Base-by-base conservation (phyloP, 2,113 vertebrate species). In the Garra rufa region DNA sequence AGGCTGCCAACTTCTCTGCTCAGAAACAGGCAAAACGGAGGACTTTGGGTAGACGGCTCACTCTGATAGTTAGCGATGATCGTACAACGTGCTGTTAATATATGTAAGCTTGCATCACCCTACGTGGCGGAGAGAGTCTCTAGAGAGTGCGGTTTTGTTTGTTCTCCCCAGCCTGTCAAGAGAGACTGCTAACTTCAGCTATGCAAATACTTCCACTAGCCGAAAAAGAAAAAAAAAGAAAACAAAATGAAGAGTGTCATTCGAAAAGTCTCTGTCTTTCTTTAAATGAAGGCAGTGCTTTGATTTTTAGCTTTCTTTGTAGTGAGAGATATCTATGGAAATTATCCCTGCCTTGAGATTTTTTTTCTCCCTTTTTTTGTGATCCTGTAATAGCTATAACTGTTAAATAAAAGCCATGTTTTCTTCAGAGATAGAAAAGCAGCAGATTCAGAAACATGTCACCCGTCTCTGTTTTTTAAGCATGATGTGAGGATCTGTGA, bases 291-390 rank as follows among this genome's bases (percentile, higher is more conserved):
- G 86, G 76, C 85, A 88, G 85, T 70, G 89, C 93, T 94, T 94
- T 94, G 94, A 95, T 94, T 93, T 92, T 87, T 91, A 86, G 91
- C 91, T 85, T 89, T 93, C 93, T 94, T 94, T 93, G 93, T 92
- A 92, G 92, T 92, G 88, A 75, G 87, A 89, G 89, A 93, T 93
- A 91, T 93, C 88, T 87, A 91, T 88, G 89, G 88, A 91, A 93
- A 94, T 92, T 85, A 92, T 89, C 88, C 89, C 81, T 88, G 89
- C 87, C 87, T 88, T 92, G 90, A 93, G 90, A 90, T 91, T 88
- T 87, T 82, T 78, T 69, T 24, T 13, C 67, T 21, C 15, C 6
- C 15, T 70, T 81, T 41, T 46, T 88, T 2, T 87, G 89, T 92
- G 91, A 93, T 92, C 90, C 91, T 90, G 87, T 89, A 92, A 86